Conservation (phyloP, 2,888 invertebrate species). For the Drosophila buzzatii region DNA sequence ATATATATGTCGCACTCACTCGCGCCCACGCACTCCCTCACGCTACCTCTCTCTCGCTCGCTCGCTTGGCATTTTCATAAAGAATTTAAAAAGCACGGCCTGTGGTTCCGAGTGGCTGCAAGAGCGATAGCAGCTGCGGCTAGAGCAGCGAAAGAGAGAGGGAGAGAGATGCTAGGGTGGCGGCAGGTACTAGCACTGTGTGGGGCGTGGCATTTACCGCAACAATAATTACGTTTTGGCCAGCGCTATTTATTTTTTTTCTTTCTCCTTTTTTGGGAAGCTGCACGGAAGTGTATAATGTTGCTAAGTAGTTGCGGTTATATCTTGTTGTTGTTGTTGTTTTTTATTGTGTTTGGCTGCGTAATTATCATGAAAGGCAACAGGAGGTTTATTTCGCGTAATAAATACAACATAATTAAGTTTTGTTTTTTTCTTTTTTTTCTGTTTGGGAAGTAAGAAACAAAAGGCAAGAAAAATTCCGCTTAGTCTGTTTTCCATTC, state of each 20-base stretch:
- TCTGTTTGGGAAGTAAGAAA: conserved; percentile 1
- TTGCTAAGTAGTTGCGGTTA: conserved; percentile 80
- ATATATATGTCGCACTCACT: conserved; percentile 53
- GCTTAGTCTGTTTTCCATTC: conserved; percentile 7
- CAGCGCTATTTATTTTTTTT: not conserved
- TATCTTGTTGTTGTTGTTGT: conserved; percentile 47
- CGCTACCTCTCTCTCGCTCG: not conserved
- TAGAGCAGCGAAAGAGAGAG: conserved; percentile 1
- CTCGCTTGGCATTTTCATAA: conserved; percentile 52
- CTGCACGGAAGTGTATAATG: conserved; percentile 80
- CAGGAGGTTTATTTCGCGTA: conserved; percentile 78
- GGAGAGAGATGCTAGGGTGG: not conserved
- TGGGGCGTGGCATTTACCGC: conserved; percentile 63
- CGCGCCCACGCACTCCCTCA: not conserved
- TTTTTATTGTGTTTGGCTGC: conserved; percentile 40
- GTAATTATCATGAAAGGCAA: conserved; percentile 76
- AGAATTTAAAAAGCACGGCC: conserved; percentile 74
- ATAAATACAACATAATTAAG: conserved; percentile 73
- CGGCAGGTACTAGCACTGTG: conserved; percentile 11
- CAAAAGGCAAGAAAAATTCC: conserved; percentile 17
- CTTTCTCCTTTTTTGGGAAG: conserved; percentile 49
- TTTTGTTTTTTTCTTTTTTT: conserved; percentile 37
- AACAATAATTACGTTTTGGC: conserved; percentile 78
- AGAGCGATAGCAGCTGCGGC: not conserved
- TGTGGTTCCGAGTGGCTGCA: conserved; percentile 43